phyloP scores from a whole-genome alignment of 2,113 vertebrate genomes.

The Probosciger aterrimus region DNA sequence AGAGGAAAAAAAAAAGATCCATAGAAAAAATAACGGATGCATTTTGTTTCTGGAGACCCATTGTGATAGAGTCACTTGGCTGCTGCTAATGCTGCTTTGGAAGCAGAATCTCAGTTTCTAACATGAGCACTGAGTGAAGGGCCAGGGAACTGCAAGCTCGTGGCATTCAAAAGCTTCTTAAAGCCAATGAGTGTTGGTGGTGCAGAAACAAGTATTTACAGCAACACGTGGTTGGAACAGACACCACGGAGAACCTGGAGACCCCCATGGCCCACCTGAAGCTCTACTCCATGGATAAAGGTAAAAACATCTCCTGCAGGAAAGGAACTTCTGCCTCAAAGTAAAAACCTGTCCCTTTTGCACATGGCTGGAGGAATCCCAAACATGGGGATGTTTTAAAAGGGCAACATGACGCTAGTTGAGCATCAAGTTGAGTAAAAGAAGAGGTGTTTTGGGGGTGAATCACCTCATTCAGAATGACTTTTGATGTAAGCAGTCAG shows the following conservation, averaged over 20 bases:
- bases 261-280: background rate
- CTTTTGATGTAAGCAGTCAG: background rate
- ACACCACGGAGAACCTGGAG: background rate
- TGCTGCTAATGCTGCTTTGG: background rate
- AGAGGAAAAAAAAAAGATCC: background rate
- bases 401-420: background rate
- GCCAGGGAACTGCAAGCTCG: background rate
- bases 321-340: background rate
- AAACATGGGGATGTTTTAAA: background rate
- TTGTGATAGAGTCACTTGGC: background rate
- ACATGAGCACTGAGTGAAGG: background rate
- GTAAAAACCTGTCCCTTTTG: background rate
- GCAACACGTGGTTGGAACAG: fast-evolving
- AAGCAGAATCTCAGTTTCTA: background rate
- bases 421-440: background rate
- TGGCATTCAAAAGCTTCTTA: background rate
- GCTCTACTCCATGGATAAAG: background rate
- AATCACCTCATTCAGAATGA: background rate
- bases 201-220: background rate
- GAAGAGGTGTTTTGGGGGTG: background rate
- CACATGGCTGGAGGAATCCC: background rate
- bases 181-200: background rate
- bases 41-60: background rate
- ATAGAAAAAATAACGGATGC: background rate
- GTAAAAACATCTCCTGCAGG: background rate